These are phyloP conservation scores for Amniataba percoides DNA, from an alignment of 2,797 vertebrate genomes.

Conservation along the genomic window DNA sequence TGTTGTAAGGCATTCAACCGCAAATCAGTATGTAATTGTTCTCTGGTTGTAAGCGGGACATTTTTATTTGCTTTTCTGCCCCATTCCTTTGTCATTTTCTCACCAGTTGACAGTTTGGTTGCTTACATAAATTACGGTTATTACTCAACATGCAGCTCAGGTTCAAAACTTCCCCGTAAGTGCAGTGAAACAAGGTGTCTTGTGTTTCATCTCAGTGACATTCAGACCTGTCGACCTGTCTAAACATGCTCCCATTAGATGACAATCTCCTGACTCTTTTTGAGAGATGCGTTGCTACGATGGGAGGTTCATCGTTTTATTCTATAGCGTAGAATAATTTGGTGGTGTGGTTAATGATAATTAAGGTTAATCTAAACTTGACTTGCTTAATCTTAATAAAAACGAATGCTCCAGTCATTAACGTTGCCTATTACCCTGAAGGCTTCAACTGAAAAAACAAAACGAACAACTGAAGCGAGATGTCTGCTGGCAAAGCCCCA, in stretches of 20 bases:
- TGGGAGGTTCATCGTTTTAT: neutral
- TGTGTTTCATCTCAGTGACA: constrained; percentile 9
- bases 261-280: neutral
- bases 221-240: neutral
- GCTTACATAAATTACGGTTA: neutral
- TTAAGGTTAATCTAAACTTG: neutral
- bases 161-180: constrained; percentile 7
- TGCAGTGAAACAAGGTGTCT: neutral
- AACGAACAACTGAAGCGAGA: neutral
- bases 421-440: neutral
- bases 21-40: constrained; percentile 7
- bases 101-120: neutral
- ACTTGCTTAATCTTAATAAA: neutral
- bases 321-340: neutral
- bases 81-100: constrained; percentile 1
- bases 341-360: neutral
- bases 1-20: neutral
- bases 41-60: neutral
- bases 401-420: neutral
- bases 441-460: neutral
- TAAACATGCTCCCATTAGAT: constrained; percentile 7
- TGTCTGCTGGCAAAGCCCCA: constrained; percentile 25
- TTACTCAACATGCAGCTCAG: constrained; percentile 23
- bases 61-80: neutral
- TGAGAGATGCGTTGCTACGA: neutral